Base-by-base conservation (phyloP, 2,888 invertebrate genomes). In the Archips crataeganus region DNA sequence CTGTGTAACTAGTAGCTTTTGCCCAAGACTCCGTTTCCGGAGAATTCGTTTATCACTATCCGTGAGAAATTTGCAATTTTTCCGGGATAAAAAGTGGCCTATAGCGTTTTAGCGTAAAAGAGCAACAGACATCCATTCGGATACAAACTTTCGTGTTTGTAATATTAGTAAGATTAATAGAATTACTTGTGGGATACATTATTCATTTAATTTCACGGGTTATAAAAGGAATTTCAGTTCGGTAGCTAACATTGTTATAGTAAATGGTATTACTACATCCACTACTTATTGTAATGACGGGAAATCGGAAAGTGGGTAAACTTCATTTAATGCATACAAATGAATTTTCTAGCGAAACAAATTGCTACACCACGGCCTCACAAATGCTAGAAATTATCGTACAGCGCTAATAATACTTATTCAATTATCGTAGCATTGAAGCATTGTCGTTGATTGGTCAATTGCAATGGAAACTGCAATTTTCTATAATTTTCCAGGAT, bases 321-420 rank as follows among this genome's bases (percentile, higher is more conserved):
- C 49, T 64, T 63, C 73, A 42, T 47, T 13, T 64, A 45, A 8
- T 42, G 15, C 32, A 51, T 59, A 59, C 63, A 34, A 32, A 10
- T 57, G 32, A 51, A 51, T 36, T 68, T 32, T 32, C 63, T 68
- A 68, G 68, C 68, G 63, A 49, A 73, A 68, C 73, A 69, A 73
- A 73, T 69, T 73, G 68, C 59, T 57, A 49, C 3, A 39, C 59
- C 68, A 73, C 15, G 73, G 73, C 63, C 63, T 34, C 23, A 47
- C 15, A 6, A 49, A 39, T 36, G 23, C 36, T 32, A 32, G 57
- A 2, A 59, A 47, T 71, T n/a, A 67, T 71, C 47, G 32, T 57
- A 32, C 9, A 11, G 11, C 45, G 23, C 3, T 68, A 47, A 39
- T 54, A 67, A 62, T 57, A n/a, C n/a, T n/a, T n/a, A 67, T 39